These are phyloP conservation scores for Drosophila mauritiana DNA, from an alignment of 1,140 invertebrate genomes.

Conservation along the genomic window DNA sequence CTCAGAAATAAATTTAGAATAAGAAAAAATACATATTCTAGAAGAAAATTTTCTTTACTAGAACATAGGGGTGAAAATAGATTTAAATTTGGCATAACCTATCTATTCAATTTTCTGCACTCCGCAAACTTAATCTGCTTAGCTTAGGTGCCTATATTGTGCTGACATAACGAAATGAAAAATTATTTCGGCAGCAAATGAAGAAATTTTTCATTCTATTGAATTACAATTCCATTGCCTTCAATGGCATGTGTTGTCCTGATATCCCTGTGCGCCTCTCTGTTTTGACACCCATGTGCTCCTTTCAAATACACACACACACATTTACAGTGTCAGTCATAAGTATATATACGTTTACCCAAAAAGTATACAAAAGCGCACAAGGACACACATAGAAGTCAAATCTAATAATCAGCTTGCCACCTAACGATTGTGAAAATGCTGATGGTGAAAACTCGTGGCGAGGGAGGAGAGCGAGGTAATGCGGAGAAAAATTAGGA, in stretches of 20 bases:
- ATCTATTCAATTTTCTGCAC: neutral
- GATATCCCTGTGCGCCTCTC: neutral
- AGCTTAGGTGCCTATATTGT: neutral
- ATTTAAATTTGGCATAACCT: no score
- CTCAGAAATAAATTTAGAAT: neutral
- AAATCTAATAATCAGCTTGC: slow-evolving; percentile 70
- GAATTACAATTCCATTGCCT: slow-evolving; percentile 74
- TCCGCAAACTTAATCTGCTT: neutral
- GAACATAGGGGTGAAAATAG: no score
- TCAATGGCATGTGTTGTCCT: slow-evolving; percentile 49
- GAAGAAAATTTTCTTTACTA: no score
- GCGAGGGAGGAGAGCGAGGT: neutral
- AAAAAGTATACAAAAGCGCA: slow-evolving; percentile 5
- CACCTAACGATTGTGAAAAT: slow-evolving; percentile 42
- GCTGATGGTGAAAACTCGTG: slow-evolving; percentile 27
- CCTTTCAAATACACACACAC: neutral
- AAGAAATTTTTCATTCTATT: slow-evolving; percentile 55
- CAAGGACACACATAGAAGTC: slow-evolving; percentile 15
- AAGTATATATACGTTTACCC: neutral
- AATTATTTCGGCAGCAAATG: slow-evolving; percentile 27
- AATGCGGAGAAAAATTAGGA: slow-evolving; percentile 9
- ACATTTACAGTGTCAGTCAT: neutral
- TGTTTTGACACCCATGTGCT: neutral
- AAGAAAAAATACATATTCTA: no score
- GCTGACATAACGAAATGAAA: slow-evolving; percentile 39